phyloP scores from a whole-genome alignment of 2,797 vertebrate species.

The Saxicola maurus region DNA sequence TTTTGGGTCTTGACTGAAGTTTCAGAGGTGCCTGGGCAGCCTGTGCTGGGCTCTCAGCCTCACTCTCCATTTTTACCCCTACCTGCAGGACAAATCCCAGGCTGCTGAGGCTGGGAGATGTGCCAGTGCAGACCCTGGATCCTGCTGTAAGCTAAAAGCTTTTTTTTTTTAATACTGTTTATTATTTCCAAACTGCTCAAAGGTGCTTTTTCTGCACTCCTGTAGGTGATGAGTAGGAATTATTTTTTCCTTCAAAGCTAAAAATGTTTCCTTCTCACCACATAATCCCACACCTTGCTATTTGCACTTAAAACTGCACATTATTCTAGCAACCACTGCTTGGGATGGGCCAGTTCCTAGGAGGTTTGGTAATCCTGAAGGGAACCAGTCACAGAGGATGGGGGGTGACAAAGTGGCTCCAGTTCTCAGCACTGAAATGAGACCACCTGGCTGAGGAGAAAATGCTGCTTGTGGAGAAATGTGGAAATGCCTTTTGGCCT shows the following conservation, averaged over 20 bases:
- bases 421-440: not conserved
- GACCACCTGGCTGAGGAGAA: not conserved
- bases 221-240: not conserved
- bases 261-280: not conserved
- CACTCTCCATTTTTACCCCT: fast-evolving
- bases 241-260: not conserved
- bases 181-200: not conserved
- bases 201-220: not conserved
- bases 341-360: fast-evolving
- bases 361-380: not conserved
- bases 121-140: not conserved
- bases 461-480: not conserved
- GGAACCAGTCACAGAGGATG: not conserved
- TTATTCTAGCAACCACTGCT: not conserved
- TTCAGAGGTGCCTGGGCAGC: not conserved
- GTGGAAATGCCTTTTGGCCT: not conserved
- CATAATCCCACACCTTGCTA: not conserved
- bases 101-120: not conserved
- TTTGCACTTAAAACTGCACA: fast-evolving
- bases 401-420: not conserved
- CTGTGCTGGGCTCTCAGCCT: not conserved
- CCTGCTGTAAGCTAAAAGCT: not conserved
- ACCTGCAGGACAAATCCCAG: not conserved
- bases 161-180: fast-evolving
- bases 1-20: not conserved